Percentiles rank a stretch among this genome's conserved stretches.
phyloP scores from a whole-genome alignment of 2,797 vertebrate genomes.

The Vireo griseus region DNA sequence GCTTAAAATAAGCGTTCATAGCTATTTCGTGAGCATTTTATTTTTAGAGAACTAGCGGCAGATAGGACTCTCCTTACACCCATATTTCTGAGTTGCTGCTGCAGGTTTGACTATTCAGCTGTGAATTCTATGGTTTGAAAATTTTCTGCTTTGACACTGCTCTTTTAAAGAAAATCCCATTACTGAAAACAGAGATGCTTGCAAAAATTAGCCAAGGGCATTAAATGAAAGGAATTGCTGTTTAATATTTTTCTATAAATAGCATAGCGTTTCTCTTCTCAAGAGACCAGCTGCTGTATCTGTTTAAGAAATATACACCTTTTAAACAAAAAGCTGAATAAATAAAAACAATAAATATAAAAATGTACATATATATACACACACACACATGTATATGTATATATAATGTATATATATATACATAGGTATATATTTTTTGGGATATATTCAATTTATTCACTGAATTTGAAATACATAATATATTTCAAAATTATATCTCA shows the following conservation, averaged over 20 bases:
- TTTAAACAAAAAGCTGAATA: not conserved
- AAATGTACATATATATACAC: not conserved
- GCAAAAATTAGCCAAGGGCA: slow-evolving; percentile 21
- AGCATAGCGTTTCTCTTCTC: not conserved
- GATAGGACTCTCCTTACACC: not conserved
- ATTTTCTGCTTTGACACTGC: not conserved
- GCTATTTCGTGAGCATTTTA: not conserved
- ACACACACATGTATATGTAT: no score
- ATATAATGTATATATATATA: no score
- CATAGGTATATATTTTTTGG: not conserved
- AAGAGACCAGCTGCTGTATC: slow-evolving; percentile 24
- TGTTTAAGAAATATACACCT: slow-evolving; percentile 16
- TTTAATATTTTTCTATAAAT: slow-evolving; percentile 45
- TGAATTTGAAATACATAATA: not conserved
- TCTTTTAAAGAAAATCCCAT: slow-evolving; percentile 18
- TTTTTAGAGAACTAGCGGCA: not conserved
- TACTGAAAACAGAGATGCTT: slow-evolving; percentile 13
- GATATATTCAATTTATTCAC: not conserved
- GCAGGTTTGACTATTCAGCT: slow-evolving; percentile 3
- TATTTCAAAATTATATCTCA: not conserved
- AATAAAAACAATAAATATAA: not conserved
- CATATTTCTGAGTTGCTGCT: not conserved
- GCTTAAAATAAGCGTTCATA: not conserved
- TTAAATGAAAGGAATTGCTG: not conserved
- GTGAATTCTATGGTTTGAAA: slow-evolving; percentile 4